Percentiles rank a stretch among this genome's conserved stretches.
Conservation (phyloP, 2,797 vertebrate genomes). For the Helarctos malayanus region DNA sequence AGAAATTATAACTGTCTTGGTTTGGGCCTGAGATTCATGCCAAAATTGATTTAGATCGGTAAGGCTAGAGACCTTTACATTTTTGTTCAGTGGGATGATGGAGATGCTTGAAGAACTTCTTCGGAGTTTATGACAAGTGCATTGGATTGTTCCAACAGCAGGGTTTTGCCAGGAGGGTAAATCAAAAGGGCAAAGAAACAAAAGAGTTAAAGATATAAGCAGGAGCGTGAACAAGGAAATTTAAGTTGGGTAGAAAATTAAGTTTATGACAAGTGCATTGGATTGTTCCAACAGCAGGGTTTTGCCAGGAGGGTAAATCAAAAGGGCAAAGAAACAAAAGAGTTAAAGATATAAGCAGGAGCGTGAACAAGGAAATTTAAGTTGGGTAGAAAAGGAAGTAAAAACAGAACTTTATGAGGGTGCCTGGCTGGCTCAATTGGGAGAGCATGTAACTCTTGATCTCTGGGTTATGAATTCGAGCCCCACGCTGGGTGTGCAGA, state of each 20-base stretch:
- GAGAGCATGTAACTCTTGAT: neutral
- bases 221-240: neutral
- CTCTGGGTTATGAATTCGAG: neutral
- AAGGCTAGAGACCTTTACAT: neutral
- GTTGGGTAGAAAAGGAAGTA: neutral
- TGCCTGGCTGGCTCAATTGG: neutral
- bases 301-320: neutral
- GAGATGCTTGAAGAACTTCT: neutral
- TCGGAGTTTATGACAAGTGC: neutral
- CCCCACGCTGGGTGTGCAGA: neutral
- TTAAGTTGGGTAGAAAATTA: no score
- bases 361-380: neutral
- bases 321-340: neutral
- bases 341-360: neutral
- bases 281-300: neutral
- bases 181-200: neutral
- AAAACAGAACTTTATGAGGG: neutral
- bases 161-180: neutral
- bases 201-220: neutral
- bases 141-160: neutral
- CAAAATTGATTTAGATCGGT: neutral
- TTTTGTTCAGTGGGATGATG: neutral
- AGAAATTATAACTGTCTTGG: neutral
- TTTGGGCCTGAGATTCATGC: neutral
- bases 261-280: neutral